Evolutionary conservation across 2,113 vertebrate genomes (phyloP).

Genomic region (Numenius arquata): DNA sequence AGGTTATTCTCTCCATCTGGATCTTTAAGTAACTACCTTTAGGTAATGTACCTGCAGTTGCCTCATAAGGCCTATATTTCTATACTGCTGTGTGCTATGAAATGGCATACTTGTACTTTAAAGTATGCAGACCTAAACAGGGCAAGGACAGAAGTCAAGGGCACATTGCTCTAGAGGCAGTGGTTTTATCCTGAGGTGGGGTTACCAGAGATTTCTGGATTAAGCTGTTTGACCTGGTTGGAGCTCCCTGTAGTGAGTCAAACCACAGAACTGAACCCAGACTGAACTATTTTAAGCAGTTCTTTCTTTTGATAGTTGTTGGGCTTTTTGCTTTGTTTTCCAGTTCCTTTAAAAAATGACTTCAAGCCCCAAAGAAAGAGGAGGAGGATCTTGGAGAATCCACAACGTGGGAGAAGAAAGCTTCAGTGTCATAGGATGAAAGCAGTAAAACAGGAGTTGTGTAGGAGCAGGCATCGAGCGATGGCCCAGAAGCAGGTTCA

Average conservation of each 20-base stretch:
- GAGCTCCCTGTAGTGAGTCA: neutral
- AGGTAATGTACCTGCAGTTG: neutral
- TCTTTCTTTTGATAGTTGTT: neutral
- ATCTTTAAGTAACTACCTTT: neutral
- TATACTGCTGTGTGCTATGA: neutral
- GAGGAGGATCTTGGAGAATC: neutral
- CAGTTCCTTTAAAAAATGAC: neutral
- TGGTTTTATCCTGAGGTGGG: neutral
- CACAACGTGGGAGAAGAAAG: neutral
- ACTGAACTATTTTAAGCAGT: neutral
- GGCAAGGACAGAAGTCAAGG: neutral
- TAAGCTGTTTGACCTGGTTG: neutral
- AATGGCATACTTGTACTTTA: neutral
- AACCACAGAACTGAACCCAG: neutral
- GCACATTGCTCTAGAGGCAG: neutral
- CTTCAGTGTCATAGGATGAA: neutral
- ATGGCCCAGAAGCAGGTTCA: neutral
- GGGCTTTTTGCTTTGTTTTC: neutral
- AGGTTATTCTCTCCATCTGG: neutral
- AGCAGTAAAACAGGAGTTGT: neutral
- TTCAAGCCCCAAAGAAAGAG: neutral
- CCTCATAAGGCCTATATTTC: neutral
- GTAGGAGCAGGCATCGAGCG: neutral
- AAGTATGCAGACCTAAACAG: neutral
- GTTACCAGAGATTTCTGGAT: neutral